Conservation (phyloP, 2,888 invertebrate species). For the Drosophila vallismaia region DNA sequence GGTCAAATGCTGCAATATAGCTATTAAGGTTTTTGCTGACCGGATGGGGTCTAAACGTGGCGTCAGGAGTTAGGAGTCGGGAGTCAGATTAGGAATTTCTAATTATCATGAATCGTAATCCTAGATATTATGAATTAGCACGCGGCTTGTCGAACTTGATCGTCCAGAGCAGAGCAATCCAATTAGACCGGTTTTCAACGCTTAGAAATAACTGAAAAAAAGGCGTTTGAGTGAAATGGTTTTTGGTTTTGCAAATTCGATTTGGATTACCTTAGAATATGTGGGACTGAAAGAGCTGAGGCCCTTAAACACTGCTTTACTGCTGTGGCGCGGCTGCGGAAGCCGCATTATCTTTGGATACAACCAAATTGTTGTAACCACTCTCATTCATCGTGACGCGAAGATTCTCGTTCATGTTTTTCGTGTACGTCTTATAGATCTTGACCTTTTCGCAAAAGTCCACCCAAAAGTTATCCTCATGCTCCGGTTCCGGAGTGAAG, state of each 20-base stretch:
- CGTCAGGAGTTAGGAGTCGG: neutral
- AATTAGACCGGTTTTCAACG: slow-evolving; percentile 7
- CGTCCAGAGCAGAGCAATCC: slow-evolving; percentile 3
- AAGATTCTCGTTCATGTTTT: slow-evolving; percentile 84
- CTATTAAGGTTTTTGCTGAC: neutral
- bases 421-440: slow-evolving; percentile 88
- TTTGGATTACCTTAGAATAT: slow-evolving; percentile 10
- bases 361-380: slow-evolving; percentile 69
- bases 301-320: slow-evolving; percentile 14
- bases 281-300: neutral
- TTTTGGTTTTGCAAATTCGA: too few relatives aligned
- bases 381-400: slow-evolving; percentile 78
- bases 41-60: neutral
- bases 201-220: slow-evolving; percentile 28
- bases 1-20: slow-evolving; percentile 11
- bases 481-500: slow-evolving; percentile 85
- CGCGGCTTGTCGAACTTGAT: slow-evolving; percentile 13
- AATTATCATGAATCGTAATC: neutral
- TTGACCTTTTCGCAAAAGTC: slow-evolving; percentile 88
- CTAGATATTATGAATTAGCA: slow-evolving; percentile 31
- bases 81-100: neutral
- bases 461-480: slow-evolving; percentile 89
- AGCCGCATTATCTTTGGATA: slow-evolving; percentile 47
- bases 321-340: slow-evolving; percentile 23
- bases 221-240: neutral